These are phyloP conservation scores for Odocoileus virginianus DNA, from an alignment of 2,113 vertebrate genomes.

Conservation along the genomic window DNA sequence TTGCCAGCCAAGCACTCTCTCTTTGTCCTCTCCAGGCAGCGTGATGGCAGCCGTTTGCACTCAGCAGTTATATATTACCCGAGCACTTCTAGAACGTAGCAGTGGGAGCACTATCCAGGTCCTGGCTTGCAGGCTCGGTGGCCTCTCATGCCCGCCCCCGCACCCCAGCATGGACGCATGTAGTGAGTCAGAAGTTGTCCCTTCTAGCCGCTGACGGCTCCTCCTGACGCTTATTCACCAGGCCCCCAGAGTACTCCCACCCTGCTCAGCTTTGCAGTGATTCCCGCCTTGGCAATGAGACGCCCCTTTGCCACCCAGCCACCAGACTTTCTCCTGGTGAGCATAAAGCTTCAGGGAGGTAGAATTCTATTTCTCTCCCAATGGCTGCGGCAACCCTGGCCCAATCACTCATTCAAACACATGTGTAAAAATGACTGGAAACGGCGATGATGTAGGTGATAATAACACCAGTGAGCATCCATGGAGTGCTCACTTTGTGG, in stretches of 20 bases:
- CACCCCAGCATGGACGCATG: background rate
- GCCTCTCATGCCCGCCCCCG: background rate
- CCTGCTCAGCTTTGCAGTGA: background rate
- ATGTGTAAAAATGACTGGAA: background rate
- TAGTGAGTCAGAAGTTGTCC: background rate
- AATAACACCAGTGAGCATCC: background rate
- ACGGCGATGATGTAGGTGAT: background rate
- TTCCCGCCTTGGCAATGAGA: background rate
- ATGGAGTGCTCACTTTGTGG: background rate
- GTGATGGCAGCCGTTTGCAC: background rate
- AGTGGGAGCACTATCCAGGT: background rate
- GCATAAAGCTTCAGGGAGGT: background rate
- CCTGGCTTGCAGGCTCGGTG: background rate
- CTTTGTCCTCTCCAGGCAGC: background rate
- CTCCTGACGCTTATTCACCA: background rate
- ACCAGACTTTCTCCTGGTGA: background rate
- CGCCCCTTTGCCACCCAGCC: background rate
- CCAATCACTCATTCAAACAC: background rate
- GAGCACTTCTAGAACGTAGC: slow-evolving; percentile 23
- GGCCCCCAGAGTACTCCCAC: background rate
- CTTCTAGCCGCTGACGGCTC: background rate
- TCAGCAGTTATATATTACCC: slow-evolving; percentile 11
- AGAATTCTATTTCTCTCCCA: background rate
- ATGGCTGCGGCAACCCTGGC: background rate
- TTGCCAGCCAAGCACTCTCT: slow-evolving; percentile 21